phyloP scores from a whole-genome alignment of 2,113 vertebrate species.

The Vulpes ferrilata region DNA sequence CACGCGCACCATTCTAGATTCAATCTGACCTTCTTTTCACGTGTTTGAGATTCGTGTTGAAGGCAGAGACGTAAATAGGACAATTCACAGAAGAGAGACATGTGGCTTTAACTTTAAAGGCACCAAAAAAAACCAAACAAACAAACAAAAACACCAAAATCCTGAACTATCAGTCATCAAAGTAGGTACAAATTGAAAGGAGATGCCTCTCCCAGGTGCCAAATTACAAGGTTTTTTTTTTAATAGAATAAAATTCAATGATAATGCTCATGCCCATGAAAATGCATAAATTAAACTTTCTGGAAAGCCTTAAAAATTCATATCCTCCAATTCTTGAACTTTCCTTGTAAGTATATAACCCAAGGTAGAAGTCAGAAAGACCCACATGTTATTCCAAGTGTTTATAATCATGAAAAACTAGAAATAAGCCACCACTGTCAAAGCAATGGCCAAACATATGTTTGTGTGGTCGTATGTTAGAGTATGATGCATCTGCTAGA shows the following conservation, averaged over 20 bases:
- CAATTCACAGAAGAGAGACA: background rate
- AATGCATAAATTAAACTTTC: background rate
- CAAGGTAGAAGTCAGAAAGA: background rate
- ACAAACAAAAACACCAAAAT: no score
- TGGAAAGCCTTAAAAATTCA: background rate
- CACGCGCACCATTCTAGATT: background rate
- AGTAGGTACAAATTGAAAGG: background rate
- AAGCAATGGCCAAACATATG: fast-evolving
- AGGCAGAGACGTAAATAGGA: background rate
- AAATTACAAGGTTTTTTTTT: background rate
- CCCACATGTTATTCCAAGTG: background rate
- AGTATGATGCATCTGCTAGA: fast-evolving
- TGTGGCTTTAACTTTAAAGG: background rate
- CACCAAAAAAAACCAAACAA: no score
- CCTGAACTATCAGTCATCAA: background rate
- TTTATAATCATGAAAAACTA: background rate
- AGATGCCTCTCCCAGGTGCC: background rate
- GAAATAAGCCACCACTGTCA: background rate
- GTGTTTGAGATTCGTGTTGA: no score
- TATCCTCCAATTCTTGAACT: background rate
- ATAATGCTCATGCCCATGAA: no score
- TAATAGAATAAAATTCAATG: background rate
- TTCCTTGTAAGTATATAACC: fast-evolving
- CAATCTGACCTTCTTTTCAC: fast-evolving
- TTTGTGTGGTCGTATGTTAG: fast-evolving